Conservation (phyloP, 2,797 vertebrate genomes). For the Rhabdophis nuchalis region DNA sequence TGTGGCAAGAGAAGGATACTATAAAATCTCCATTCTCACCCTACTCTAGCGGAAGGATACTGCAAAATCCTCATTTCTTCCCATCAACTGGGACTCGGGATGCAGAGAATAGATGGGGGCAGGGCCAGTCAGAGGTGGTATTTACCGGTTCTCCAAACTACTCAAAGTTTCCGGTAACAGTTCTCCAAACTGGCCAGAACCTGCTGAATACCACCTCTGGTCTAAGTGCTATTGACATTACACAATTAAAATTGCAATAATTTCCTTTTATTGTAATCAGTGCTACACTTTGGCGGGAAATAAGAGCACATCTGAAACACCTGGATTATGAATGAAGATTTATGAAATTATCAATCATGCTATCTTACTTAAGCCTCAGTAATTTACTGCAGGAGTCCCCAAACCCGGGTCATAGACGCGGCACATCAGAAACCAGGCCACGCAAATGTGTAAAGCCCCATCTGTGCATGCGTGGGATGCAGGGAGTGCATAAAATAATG, state of each 20-base stretch:
- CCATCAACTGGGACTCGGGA: too few species aligned
- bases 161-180: too few species aligned
- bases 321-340: neutral
- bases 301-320: neutral
- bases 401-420: neutral
- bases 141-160: too few species aligned
- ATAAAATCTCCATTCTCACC: too few species aligned
- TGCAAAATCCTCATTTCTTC: too few species aligned
- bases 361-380: neutral
- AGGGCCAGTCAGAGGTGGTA: too few species aligned
- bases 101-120: too few species aligned
- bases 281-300: neutral
- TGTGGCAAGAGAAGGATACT: too few species aligned
- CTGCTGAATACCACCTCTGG: too few species aligned
- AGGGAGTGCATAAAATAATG: neutral
- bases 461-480: neutral
- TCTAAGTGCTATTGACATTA: neutral
- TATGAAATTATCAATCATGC: neutral
- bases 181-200: too few species aligned
- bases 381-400: neutral
- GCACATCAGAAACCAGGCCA: neutral
- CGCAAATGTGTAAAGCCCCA: neutral
- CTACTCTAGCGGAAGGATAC: too few species aligned
- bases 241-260: neutral
- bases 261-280: accelerated